Percentiles rank a stretch among this genome's conserved stretches.
Conservation (phyloP, 2,797 vertebrate species). For the Toxotes lorentzi region DNA sequence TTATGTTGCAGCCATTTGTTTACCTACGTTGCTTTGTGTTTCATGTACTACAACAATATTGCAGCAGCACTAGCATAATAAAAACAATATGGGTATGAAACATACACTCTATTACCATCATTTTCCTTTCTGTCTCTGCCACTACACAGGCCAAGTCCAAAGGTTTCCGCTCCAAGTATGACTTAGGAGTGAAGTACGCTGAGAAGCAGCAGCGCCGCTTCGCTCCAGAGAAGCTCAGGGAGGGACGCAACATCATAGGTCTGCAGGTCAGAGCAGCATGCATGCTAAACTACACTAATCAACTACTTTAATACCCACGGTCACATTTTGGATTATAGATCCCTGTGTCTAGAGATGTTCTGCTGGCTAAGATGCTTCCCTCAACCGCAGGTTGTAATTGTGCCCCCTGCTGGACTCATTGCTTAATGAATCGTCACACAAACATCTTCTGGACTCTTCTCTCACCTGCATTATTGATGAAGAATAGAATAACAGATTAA, state of each 20-base stretch:
- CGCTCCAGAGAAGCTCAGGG: constrained; percentile 90
- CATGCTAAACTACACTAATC: background rate
- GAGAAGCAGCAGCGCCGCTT: constrained; percentile 94
- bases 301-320: background rate
- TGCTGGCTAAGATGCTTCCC: background rate
- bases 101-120: constrained; percentile 1
- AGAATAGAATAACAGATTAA: background rate
- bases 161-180: constrained; percentile 89
- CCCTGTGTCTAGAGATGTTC: background rate
- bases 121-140: constrained; percentile 30
- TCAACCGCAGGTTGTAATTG: background rate
- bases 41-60: background rate
- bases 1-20: background rate
- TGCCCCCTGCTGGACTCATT: constrained; percentile 41
- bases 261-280: constrained; percentile 87
- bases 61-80: constrained; percentile 20
- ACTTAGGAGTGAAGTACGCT: constrained; percentile 92
- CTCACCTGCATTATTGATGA: background rate
- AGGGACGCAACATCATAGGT: constrained; percentile 93
- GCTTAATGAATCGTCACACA: constrained; percentile 7
- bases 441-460: background rate
- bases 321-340: background rate
- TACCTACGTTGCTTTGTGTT: constrained; percentile 8
- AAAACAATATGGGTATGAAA: constrained; percentile 37
- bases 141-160: constrained; percentile 91